A percentile compares a stretch with the other conserved stretches of the same genome.
phyloP scores from a whole-genome alignment of 2,113 vertebrate genomes.

The Hemiprocne comata region DNA sequence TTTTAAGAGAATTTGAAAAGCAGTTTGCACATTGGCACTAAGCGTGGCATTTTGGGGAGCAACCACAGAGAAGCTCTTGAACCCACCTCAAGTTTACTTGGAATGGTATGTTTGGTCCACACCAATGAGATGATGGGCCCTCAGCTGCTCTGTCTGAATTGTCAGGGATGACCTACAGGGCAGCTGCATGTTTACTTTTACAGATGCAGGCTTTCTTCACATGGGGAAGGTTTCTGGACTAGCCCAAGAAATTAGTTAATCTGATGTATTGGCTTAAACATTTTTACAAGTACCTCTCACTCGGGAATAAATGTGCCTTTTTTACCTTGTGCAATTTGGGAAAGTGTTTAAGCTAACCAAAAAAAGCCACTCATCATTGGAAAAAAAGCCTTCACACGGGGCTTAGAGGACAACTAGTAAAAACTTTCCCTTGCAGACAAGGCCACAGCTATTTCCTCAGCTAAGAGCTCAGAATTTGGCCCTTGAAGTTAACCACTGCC shows the following conservation, averaged over 20 bases:
- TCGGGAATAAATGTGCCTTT: neutral
- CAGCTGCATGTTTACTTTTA: neutral
- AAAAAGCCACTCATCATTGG: neutral
- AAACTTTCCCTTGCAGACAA: slow-evolving; percentile 48
- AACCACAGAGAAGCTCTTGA: neutral
- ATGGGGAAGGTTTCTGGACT: neutral
- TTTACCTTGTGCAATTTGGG: neutral
- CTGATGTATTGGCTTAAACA: neutral
- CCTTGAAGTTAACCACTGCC: slow-evolving; percentile 55
- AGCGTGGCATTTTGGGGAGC: neutral
- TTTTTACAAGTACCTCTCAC: neutral
- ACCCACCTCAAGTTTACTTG: neutral
- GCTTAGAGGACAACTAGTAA: slow-evolving; percentile 40
- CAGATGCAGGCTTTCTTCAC: neutral
- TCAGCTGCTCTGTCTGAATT: neutral
- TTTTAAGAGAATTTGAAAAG: neutral
- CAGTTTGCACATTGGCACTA: neutral
- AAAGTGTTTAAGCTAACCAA: slow-evolving; percentile 12
- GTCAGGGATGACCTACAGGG: neutral
- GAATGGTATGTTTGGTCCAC: neutral
- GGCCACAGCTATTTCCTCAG: slow-evolving; percentile 68
- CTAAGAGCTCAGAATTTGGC: slow-evolving; percentile 54
- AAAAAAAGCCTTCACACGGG: neutral
- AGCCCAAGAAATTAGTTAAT: neutral
- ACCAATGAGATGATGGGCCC: neutral